These are phyloP conservation scores for Psittacara wagleri DNA, from an alignment of 2,113 vertebrate species.

Conservation along the genomic window DNA sequence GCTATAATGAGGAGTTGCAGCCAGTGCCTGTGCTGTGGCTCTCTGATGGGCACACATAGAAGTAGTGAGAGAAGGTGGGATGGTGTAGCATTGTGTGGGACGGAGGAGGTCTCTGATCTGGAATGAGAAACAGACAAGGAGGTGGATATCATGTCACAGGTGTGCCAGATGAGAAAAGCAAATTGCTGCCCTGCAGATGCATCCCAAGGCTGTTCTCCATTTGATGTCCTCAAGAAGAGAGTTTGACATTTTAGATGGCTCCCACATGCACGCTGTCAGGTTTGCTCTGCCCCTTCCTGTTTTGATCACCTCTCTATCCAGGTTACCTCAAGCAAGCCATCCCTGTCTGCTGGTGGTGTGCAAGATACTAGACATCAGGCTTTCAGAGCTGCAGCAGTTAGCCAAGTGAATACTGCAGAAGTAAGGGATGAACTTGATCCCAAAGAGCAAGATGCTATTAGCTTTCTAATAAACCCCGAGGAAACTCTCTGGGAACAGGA, in stretches of 20 bases:
- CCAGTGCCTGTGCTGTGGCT: not conserved
- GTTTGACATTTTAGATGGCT: not conserved
- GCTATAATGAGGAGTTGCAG: conserved; percentile 37
- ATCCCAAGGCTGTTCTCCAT: not conserved
- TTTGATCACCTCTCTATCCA: not conserved
- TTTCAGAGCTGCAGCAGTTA: not conserved
- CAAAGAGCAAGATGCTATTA: not conserved
- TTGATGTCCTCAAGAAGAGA: not conserved
- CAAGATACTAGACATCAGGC: not conserved
- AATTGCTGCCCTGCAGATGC: not conserved
- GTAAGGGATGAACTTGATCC: not conserved
- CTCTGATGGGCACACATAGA: not conserved
- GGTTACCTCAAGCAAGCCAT: not conserved
- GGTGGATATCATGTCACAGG: not conserved
- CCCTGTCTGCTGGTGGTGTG: not conserved
- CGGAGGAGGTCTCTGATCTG: not conserved
- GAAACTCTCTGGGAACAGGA: not conserved
- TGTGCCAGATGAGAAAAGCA: not conserved
- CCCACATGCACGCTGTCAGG: not conserved
- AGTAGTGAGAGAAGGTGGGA: not conserved
- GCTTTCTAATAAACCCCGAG: not conserved
- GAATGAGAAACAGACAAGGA: conserved; percentile 20
- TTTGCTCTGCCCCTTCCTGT: not conserved
- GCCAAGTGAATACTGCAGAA: not conserved
- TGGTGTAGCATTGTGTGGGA: not conserved